A percentile compares a stretch with the other conserved stretches of the same genome.
phyloP scores from a whole-genome alignment of 2,797 vertebrate species.

The Amazonetta brasiliensis region DNA sequence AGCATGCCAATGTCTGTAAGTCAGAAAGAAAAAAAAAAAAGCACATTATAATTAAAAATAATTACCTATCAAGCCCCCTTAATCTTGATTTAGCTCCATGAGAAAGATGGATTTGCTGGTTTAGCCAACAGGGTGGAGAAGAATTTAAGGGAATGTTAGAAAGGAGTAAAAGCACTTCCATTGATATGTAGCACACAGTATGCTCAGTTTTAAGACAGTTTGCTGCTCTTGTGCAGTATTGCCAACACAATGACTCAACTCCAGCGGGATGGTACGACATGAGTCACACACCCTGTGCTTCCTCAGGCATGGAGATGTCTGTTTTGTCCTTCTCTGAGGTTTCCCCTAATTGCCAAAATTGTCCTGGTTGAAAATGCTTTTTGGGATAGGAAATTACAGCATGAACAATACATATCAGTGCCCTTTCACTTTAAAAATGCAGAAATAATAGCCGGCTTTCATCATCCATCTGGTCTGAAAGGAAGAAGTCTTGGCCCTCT shows the following conservation, averaged over 20 bases:
- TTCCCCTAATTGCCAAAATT: background rate
- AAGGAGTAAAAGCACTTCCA: background rate
- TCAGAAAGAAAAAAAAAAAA: background rate
- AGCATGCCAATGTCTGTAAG: background rate
- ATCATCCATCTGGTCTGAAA: background rate
- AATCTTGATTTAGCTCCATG: background rate
- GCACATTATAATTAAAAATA: slow-evolving; percentile 17
- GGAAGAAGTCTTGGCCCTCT: background rate
- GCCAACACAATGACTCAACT: background rate
- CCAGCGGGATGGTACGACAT: background rate
- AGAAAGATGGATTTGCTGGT: slow-evolving; percentile 4
- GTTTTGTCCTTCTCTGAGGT: background rate
- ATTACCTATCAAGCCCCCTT: slow-evolving; percentile 17
- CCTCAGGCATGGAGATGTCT: rapidly evolving
- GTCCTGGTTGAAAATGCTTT: background rate
- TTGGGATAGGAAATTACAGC: background rate
- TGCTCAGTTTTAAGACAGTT: background rate
- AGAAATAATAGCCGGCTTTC: background rate
- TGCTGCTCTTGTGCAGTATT: background rate
- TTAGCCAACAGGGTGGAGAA: background rate
- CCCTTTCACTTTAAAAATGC: background rate
- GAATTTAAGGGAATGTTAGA: background rate
- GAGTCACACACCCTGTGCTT: background rate
- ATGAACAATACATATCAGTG: background rate
- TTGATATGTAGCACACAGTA: rapidly evolving